Conservation (phyloP, 1,140 invertebrate species). For the Drosophila prosaltans region DNA sequence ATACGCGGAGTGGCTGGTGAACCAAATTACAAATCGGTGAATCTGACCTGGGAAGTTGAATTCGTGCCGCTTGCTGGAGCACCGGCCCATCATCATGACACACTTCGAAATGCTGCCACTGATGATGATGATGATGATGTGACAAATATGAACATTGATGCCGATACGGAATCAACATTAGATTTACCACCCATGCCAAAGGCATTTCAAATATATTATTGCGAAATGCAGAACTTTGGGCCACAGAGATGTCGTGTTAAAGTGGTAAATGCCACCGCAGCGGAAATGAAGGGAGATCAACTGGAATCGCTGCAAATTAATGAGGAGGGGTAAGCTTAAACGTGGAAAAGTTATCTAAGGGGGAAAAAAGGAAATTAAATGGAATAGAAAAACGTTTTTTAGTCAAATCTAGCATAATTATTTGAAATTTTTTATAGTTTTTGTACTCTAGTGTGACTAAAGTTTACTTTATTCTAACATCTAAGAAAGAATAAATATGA, state of each 20-base stretch:
- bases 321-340: background rate
- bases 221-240: conserved; percentile 90
- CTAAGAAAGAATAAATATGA: too few relatives aligned
- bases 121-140: conserved; percentile 31
- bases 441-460: too few relatives aligned
- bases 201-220: conserved; percentile 88
- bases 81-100: conserved; percentile 63
- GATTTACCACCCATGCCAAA: conserved; percentile 43
- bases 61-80: conserved; percentile 55
- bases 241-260: conserved; percentile 88
- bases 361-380: too few relatives aligned
- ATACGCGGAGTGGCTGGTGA: conserved; percentile 88
- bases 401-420: too few relatives aligned
- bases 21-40: conserved; percentile 88
- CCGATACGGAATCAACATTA: conserved; percentile 55
- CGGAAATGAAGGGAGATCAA: conserved; percentile 33
- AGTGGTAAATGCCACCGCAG: conserved; percentile 82
- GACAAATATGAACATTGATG: conserved; percentile 73
- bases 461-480: too few relatives aligned
- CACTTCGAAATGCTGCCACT: conserved; percentile 50
- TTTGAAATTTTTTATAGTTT: too few relatives aligned
- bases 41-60: conserved; percentile 87
- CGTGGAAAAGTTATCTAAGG: too few relatives aligned
- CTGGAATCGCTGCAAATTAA: conserved; percentile 22
- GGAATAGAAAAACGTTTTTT: too few relatives aligned